These are phyloP conservation scores for Megalops cyprinoides DNA, from an alignment of 2,797 vertebrate genomes.

Conservation along the genomic window DNA sequence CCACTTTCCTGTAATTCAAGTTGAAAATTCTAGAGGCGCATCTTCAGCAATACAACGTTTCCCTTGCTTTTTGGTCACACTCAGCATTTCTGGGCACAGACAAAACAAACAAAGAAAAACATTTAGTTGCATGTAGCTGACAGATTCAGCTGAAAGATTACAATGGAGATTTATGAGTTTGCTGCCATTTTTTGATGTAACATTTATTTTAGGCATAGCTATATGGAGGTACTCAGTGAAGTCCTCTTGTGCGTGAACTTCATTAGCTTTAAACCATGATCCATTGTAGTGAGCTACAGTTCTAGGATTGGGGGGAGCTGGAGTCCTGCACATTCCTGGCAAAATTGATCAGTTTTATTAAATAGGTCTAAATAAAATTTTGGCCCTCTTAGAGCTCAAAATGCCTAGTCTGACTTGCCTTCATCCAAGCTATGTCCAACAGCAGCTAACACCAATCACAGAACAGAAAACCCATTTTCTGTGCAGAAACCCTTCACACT, in stretches of 20 bases:
- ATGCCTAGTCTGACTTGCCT: too few relatives aligned
- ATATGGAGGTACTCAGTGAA: not conserved
- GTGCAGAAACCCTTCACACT: too few relatives aligned
- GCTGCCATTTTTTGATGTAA: too few relatives aligned
- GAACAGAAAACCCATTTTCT: too few relatives aligned
- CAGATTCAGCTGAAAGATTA: too few relatives aligned
- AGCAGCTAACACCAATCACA: too few relatives aligned
- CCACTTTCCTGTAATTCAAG: conserved; percentile 15
- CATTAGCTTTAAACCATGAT: not conserved
- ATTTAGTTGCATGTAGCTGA: not conserved
- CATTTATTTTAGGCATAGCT: too few relatives aligned
- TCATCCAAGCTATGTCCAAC: too few relatives aligned
- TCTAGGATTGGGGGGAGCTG: not conserved
- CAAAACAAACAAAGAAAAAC: not conserved
- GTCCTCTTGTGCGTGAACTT: not conserved
- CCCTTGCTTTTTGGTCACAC: not conserved
- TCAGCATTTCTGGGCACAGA: not conserved
- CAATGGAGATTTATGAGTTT: too few relatives aligned
- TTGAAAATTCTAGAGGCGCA: not conserved
- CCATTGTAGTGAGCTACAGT: not conserved
- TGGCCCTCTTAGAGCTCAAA: too few relatives aligned
- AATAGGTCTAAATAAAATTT: too few relatives aligned
- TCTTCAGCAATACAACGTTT: not conserved
- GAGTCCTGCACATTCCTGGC: not conserved
- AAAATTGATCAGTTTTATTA: too few relatives aligned